Evolutionary conservation across 1,140 invertebrate species (phyloP).

Genomic region (Agrypnia vestita): DNA sequence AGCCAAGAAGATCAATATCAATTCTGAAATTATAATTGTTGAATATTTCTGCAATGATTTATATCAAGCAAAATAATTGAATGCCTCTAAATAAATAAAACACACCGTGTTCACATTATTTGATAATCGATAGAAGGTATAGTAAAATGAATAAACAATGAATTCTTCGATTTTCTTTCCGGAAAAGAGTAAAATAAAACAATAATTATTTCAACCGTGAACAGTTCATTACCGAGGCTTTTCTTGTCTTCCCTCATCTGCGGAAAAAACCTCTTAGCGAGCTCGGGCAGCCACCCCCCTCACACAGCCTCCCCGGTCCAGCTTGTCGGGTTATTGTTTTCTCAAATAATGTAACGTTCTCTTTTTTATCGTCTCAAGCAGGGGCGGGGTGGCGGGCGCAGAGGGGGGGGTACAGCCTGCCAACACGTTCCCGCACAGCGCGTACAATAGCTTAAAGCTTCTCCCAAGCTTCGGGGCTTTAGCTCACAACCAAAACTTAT

Average conservation of each 20-base stretch:
- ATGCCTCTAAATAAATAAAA: too few relatives aligned
- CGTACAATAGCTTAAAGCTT: conserved; percentile 55
- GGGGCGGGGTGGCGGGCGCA: neutral
- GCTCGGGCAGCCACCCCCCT: conserved; percentile 11
- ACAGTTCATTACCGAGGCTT: conserved; percentile 38
- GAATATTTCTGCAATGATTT: too few relatives aligned
- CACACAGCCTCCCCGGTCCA: conserved; percentile 50
- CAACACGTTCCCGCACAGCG: conserved; percentile 55
- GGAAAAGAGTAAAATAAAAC: neutral
- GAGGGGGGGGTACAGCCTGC: conserved; percentile 28
- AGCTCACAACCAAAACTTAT: conserved; percentile 71
- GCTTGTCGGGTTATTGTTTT: conserved; percentile 62
- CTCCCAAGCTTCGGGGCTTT: conserved; percentile 65
- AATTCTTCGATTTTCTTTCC: neutral
- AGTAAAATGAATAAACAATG: too few relatives aligned
- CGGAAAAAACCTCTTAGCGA: conserved; percentile 53
- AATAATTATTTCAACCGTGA: conserved; percentile 46
- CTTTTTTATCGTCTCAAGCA: conserved; percentile 59
- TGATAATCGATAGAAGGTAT: too few relatives aligned
- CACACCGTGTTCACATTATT: too few relatives aligned
- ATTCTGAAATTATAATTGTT: too few relatives aligned
- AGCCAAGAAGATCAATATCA: too few relatives aligned
- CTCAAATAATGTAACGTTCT: conserved; percentile 61
- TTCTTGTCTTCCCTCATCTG: conserved; percentile 45
- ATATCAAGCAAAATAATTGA: too few relatives aligned